Evolutionary conservation across 2,797 vertebrate species (phyloP), one percentile per base, ranked within the genome.

Genomic region (Xenentodon cancila): DNA sequence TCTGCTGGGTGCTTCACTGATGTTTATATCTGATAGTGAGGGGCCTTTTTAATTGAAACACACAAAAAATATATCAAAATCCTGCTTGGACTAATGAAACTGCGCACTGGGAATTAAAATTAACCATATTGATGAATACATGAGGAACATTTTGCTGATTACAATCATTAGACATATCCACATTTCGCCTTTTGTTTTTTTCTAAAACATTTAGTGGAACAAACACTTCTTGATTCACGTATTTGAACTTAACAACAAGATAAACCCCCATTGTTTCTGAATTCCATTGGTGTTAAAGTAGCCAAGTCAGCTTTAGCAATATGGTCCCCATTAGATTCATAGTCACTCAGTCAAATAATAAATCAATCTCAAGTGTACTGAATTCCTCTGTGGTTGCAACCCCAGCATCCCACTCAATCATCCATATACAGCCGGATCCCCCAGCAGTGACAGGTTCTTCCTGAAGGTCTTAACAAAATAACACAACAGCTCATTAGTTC

Each of bases 221-320:
- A 84, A 90, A 76, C 66, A 64, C 79, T 89, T 80, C 73, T 61
- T 90, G 89, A 94, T 93, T 92, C 82, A 92, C 92, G 77, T 79
- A 56, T 87, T 58, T 75, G 88, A 91, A 91, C 80, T 91, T 88
- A 84, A 83, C n/a, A 46, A 46, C 7, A 46, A 46, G 75, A 90
- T 93, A 93, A 90, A 79, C 84, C 65, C 80, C 61, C 75, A 85
- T 81, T 72, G 73, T 86, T 86, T 80, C 72, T 87, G 80, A 90
- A 92, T 91, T 92, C 92, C 91, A 81, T 59, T 70, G 80, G 65
- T 86, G 82, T 77, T 81, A 82, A 86, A 86, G 85, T 84, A 83
- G 85, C 84, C 85, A 88, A 90, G 82, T 46, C 48, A 48, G 64
- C 67, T 80, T 82, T 63, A 73, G 68, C 73, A 90, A 85, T 80